Percentiles rank a stretch among this genome's conserved stretches.
These are phyloP conservation scores for Drusus annulatus DNA, from an alignment of 1,140 invertebrate genomes.

Conservation along the genomic window DNA sequence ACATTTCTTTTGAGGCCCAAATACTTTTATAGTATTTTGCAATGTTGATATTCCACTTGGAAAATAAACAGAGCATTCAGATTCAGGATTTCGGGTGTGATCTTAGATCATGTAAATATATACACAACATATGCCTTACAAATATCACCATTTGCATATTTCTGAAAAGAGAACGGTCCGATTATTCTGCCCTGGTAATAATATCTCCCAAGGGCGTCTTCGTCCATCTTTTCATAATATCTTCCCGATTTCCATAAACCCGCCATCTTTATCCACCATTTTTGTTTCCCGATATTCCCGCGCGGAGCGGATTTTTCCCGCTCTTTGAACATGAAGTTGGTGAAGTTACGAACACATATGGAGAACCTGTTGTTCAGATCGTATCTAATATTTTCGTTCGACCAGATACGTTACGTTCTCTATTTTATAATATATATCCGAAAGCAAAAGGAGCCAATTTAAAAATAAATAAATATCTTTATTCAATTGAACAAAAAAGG, in stretches of 20 bases:
- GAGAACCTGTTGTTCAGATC: too few species aligned
- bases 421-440: too few species aligned
- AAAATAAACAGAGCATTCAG: conserved; percentile 8
- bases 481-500: too few species aligned
- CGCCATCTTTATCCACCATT: conserved; percentile 8
- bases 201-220: conserved; percentile 10
- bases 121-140: conserved; percentile 35
- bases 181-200: conserved; percentile 17
- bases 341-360: too few species aligned
- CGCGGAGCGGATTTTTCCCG: not conserved
- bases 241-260: conserved; percentile 23
- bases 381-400: too few species aligned
- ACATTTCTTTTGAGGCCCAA: too few species aligned
- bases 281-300: conserved; percentile 19
- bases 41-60: not conserved
- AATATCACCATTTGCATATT: conserved; percentile 34
- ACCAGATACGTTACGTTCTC: too few species aligned
- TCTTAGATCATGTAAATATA: conserved; percentile 32
- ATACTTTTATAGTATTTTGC: too few species aligned
- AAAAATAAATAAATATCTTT: too few species aligned
- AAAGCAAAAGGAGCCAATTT: too few species aligned
- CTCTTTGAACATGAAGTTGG: not conserved
- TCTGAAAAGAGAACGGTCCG: conserved; percentile 13
- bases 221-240: conserved; percentile 25
- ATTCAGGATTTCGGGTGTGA: conserved; percentile 22